phyloP scores from a whole-genome alignment of 2,888 invertebrate species.

The Phasia obesa region DNA sequence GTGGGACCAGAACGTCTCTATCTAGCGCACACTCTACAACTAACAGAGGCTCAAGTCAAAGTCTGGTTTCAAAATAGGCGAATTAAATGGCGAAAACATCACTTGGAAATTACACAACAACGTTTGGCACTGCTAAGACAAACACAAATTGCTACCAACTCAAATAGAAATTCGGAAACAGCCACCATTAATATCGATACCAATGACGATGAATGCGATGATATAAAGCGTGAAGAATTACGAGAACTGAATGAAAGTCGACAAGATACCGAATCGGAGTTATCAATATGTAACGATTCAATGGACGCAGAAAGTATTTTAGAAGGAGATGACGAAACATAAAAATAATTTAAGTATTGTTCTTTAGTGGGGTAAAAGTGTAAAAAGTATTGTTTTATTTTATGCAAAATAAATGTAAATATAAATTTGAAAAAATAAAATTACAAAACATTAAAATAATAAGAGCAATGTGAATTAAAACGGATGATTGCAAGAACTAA shows the following conservation, averaged over 20 bases:
- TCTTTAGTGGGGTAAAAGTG: constrained; percentile 13
- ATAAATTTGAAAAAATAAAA: constrained; percentile 42
- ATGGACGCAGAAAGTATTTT: constrained; percentile 81
- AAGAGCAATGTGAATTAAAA: too few relatives aligned
- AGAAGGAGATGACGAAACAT: constrained; percentile 80
- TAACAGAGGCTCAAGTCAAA: constrained; percentile 87
- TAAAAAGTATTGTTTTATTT: constrained; percentile 58
- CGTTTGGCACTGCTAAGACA: constrained; percentile 85
- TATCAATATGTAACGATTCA: constrained; percentile 82
- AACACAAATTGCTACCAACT: constrained; percentile 75
- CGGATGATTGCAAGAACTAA: too few relatives aligned
- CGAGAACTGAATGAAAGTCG: constrained; percentile 71
- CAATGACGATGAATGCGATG: constrained; percentile 75
- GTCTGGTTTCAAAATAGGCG: constrained; percentile 97
- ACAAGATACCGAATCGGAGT: constrained; percentile 80
- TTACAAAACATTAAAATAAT: too few relatives aligned
- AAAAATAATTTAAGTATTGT: constrained; percentile 64
- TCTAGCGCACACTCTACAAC: constrained; percentile 86
- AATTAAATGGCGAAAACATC: constrained; percentile 96
- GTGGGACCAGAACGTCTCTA: constrained; percentile 97
- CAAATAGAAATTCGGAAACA: constrained; percentile 43
- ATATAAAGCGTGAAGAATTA: constrained; percentile 76
- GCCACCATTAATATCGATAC: constrained; percentile 56
- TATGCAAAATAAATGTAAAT: constrained; percentile 42
- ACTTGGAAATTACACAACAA: constrained; percentile 95